These are phyloP conservation scores for Carcina quercana DNA, from an alignment of 2,888 invertebrate species.

Conservation along the genomic window DNA sequence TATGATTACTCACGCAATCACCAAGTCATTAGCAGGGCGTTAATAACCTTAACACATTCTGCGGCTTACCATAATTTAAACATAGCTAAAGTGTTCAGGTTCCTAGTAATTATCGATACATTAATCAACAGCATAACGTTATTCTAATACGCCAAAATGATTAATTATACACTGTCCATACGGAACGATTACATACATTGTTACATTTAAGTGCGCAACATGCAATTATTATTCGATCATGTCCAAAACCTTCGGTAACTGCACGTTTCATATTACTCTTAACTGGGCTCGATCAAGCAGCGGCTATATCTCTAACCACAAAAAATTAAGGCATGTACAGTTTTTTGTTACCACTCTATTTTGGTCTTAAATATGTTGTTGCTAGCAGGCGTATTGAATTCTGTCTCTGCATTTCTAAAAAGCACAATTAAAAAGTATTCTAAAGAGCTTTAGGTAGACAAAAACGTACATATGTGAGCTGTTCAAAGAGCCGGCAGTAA, in stretches of 20 bases:
- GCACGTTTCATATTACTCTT: conserved; percentile 8
- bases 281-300: not conserved
- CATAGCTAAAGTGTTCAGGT: conserved; percentile 16
- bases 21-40: conserved; percentile 16
- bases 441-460: no score
- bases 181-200: conserved; percentile 26
- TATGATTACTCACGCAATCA: no score
- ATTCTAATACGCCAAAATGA: conserved; percentile 40
- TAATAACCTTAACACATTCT: conserved; percentile 34
- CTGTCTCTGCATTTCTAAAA: no score
- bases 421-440: no score
- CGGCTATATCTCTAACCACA: not conserved
- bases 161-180: conserved; percentile 41
- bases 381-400: no score
- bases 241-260: conserved; percentile 20
- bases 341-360: no score
- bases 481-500: conserved; percentile 34
- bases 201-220: conserved; percentile 26
- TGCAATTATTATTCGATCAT: conserved; percentile 17
- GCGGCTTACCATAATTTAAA: conserved; percentile 29
- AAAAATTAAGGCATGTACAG: no score
- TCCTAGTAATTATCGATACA: conserved; percentile 42
- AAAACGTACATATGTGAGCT: not conserved
- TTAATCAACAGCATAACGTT: conserved; percentile 46
- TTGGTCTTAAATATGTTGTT: no score